phyloP scores from a whole-genome alignment of 2,888 invertebrate genomes.

The Philhelius pedissequus region DNA sequence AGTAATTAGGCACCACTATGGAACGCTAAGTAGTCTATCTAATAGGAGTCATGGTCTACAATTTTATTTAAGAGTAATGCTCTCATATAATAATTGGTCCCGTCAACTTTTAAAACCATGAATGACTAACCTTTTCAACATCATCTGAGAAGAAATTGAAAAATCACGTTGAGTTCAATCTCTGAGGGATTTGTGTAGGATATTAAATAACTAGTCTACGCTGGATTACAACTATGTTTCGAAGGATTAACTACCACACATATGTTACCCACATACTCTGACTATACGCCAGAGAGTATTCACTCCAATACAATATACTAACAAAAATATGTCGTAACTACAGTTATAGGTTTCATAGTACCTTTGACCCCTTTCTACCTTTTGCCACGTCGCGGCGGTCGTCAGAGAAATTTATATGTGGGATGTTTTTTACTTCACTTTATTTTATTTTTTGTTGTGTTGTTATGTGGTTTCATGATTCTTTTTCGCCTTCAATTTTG shows the following conservation, averaged over 20 bases:
- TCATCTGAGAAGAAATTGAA: conserved; percentile 5
- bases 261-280: background rate
- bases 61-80: background rate
- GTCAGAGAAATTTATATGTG: conserved; percentile 1
- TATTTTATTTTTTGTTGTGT: background rate
- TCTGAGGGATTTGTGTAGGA: conserved; percentile 36
- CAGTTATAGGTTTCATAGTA: background rate
- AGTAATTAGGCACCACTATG: conserved; percentile 24
- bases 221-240: conserved; percentile 39
- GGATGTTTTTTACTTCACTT: background rate
- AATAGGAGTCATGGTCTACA: conserved; percentile 23
- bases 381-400: too few species aligned
- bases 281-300: background rate
- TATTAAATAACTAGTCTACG: conserved; percentile 59
- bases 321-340: background rate
- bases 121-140: conserved; percentile 19
- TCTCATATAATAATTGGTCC: background rate
- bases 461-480: conserved; percentile 1
- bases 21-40: background rate
- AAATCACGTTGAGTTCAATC: conserved; percentile 34
- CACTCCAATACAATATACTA: background rate
- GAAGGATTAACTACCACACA: conserved; percentile 19
- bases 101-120: background rate
- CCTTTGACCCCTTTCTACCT: conserved; percentile 21
- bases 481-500: background rate